phyloP scores from a whole-genome alignment of 2,797 vertebrate species.

The Oreochromis mossambicus region DNA sequence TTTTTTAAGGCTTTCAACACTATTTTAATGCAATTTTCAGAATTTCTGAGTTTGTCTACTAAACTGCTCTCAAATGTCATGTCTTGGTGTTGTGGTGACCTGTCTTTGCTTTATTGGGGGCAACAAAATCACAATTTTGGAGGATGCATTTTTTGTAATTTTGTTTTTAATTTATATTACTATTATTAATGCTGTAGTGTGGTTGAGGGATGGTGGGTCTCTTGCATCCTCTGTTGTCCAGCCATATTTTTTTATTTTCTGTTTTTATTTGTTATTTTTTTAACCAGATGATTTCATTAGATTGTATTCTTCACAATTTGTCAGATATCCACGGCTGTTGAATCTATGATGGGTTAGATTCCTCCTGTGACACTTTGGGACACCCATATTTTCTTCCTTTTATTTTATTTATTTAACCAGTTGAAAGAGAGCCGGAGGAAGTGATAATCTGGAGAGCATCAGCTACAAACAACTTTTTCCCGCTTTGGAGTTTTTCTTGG shows the following conservation, averaged over 20 bases:
- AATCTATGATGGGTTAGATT: neutral
- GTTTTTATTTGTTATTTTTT: neutral
- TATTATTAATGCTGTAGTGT: neutral
- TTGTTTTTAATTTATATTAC: neutral
- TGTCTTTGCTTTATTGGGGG: neutral
- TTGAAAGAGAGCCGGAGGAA: neutral
- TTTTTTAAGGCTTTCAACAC: neutral
- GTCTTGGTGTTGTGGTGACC: neutral
- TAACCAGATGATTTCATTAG: neutral
- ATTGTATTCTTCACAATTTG: neutral
- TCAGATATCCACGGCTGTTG: fast-evolving
- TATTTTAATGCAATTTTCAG: neutral
- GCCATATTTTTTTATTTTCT: neutral
- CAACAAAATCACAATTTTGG: fast-evolving
- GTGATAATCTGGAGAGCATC: neutral
- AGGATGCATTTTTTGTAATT: neutral
- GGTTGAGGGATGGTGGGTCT: neutral
- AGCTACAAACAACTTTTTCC: neutral
- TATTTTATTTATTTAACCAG: neutral
- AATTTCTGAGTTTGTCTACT: neutral
- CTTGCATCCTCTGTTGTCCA: fast-evolving
- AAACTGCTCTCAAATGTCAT: neutral
- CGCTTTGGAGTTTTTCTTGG: neutral
- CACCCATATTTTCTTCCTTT: neutral
- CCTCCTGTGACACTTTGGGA: neutral